These are phyloP conservation scores for Actias luna DNA, from an alignment of 2,888 invertebrate genomes.

Conservation along the genomic window DNA sequence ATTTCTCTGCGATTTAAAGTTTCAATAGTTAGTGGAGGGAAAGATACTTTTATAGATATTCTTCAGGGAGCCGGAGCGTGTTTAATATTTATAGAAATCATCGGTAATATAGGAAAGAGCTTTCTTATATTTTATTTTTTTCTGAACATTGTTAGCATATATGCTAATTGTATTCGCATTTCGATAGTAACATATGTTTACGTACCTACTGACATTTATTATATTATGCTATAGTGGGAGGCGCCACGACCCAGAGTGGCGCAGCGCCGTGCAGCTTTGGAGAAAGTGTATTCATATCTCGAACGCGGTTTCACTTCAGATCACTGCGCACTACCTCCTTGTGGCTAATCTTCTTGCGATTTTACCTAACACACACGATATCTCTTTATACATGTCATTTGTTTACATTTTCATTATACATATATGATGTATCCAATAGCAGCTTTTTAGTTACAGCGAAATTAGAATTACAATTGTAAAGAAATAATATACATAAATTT, in stretches of 20 bases:
- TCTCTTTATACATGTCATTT: slow-evolving; percentile 16
- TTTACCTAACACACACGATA: slow-evolving; percentile 19
- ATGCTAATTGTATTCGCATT: neutral
- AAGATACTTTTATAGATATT: no score
- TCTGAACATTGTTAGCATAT: neutral
- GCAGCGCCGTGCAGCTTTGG: slow-evolving; percentile 70
- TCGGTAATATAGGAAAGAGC: no score
- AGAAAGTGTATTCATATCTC: slow-evolving; percentile 58
- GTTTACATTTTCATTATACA: neutral
- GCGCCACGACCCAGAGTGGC: slow-evolving; percentile 45
- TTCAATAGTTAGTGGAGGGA: no score
- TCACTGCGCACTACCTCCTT: slow-evolving; percentile 27
- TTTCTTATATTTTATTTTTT: neutral
- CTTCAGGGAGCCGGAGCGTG: no score
- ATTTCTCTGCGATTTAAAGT: no score
- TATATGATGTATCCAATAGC: neutral
- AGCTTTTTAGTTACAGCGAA: neutral
- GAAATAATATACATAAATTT: no score
- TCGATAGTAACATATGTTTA: slow-evolving; percentile 1
- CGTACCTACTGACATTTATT: slow-evolving; percentile 17
- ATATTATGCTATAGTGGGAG: slow-evolving; percentile 33
- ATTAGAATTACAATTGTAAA: neutral
- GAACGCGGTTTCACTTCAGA: slow-evolving; percentile 59
- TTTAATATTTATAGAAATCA: no score
- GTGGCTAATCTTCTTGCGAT: slow-evolving; percentile 43